Base-by-base conservation (phyloP, 2,113 vertebrate genomes). In the Atractosteus spatula region DNA sequence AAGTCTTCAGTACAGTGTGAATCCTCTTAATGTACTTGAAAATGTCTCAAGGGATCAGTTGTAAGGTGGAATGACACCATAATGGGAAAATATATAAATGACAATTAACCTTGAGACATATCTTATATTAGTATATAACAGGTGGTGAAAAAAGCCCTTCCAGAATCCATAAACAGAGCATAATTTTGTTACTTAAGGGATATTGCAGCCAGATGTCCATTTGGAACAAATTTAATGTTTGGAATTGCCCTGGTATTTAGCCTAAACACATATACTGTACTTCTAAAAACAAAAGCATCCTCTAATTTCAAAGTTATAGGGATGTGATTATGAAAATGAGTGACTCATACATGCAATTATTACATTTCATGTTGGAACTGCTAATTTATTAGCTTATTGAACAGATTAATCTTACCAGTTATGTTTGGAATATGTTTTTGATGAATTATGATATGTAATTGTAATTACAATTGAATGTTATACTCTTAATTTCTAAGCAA, bases 151-250 rank as follows among this genome's bases (percentile, higher is more conserved):
- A 90, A 91, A 92, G 84, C 89, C 90, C 86, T 84, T 86, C 87
- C 89, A 92, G 89, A 93, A 91, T 88, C 89, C 89, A 86, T 85
- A 88, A 86, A 90, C 90, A 89, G 84, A 88, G 88, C 86, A 88
- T 89, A 92, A 92, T 91, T 89, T 88, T 89, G 89, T 91, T 92
- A 87, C 90, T 92, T 92, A 92, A 93, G 89, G 91, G 91, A 92
- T 93, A 91, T 91, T 85, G 83, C 86, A 86, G 86, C 91, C 91
- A 93, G 91, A 93, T 93, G 91, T 88, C 91, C 89, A 90, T 91
- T 91, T 93, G 91, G 90, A 93, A 89, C 84, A 89, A 91, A 91
- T 88, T 86, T 88, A 86, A 87, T 87, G 81, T 91, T 89, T 88
- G 81, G 76, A 79, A 81, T 76, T 76, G 66, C 51, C 68, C 17